These are phyloP conservation scores for Colius striatus DNA, from an alignment of 2,113 vertebrate genomes.

Conservation along the genomic window DNA sequence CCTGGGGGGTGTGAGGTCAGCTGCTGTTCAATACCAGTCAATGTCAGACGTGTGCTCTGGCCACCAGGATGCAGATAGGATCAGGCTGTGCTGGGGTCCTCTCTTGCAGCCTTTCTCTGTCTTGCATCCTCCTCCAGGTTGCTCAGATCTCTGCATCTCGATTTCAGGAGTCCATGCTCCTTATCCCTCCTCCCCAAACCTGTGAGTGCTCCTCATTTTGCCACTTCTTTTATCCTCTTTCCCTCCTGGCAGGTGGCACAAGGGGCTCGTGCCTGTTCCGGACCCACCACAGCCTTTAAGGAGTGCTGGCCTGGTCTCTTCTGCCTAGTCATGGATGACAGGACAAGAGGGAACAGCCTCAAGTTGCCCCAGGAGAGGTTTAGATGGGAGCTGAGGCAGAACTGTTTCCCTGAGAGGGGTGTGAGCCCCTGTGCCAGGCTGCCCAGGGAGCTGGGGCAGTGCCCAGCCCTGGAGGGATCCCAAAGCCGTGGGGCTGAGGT, in stretches of 20 bases:
- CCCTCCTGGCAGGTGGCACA: background rate
- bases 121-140: background rate
- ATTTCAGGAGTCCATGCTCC: background rate
- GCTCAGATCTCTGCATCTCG: background rate
- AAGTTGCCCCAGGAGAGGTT: too few relatives aligned
- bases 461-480: too few relatives aligned
- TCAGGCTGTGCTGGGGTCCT: too few relatives aligned
- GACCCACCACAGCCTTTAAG: background rate
- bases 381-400: too few relatives aligned
- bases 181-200: background rate
- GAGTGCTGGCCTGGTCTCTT: background rate
- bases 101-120: background rate
- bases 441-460: too few relatives aligned
- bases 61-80: background rate
- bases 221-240: background rate
- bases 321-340: too few relatives aligned
- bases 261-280: background rate
- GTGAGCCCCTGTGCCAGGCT: too few relatives aligned
- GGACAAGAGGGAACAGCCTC: too few relatives aligned
- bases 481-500: too few relatives aligned
- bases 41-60: background rate
- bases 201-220: background rate
- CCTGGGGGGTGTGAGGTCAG: background rate
- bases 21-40: accelerated
- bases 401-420: too few relatives aligned